Evolutionary conservation across 2,888 invertebrate genomes (phyloP).

Genomic region (Rotaria socialis): DNA sequence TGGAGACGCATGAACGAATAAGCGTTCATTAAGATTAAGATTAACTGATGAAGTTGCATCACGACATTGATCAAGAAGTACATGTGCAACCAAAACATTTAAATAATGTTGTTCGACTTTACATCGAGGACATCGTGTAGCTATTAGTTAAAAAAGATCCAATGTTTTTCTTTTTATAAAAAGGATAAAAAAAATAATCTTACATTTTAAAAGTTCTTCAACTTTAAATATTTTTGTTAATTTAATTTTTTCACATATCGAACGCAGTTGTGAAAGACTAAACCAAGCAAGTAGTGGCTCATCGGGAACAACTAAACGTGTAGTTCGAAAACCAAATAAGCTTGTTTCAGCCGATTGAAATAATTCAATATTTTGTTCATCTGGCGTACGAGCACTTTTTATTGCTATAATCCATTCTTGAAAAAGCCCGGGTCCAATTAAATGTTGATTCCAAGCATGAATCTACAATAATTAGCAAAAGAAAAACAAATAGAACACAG

Average conservation of each 20-base stretch:
- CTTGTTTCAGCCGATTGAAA: slow-evolving; percentile 35
- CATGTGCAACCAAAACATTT: slow-evolving; percentile 17
- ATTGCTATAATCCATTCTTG: slow-evolving; percentile 46
- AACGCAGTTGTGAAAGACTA: slow-evolving; percentile 27
- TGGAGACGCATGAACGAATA: not conserved
- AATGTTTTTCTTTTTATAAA: too few species aligned
- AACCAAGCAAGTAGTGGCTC: slow-evolving; percentile 45
- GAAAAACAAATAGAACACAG: too few species aligned
- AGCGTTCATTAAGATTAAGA: not conserved
- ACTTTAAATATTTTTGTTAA: slow-evolving; percentile 26
- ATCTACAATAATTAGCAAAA: not conserved
- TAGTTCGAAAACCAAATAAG: slow-evolving; percentile 38
- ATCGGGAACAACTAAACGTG: slow-evolving; percentile 34
- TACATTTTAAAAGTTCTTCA: slow-evolving; percentile 36
- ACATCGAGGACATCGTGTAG: slow-evolving; percentile 32
- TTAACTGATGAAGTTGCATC: not conserved
- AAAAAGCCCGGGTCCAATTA: slow-evolving; percentile 44
- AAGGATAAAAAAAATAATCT: not conserved
- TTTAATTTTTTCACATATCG: slow-evolving; percentile 34
- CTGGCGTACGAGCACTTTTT: slow-evolving; percentile 33
- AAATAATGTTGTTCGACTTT: slow-evolving; percentile 12
- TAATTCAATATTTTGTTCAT: slow-evolving; percentile 44
- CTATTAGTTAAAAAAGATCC: not conserved
- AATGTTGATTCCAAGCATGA: slow-evolving; percentile 41
- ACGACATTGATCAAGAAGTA: slow-evolving; percentile 24